These are phyloP conservation scores for Oreamnos americanus DNA, from an alignment of 2,113 vertebrate genomes.

Conservation along the genomic window DNA sequence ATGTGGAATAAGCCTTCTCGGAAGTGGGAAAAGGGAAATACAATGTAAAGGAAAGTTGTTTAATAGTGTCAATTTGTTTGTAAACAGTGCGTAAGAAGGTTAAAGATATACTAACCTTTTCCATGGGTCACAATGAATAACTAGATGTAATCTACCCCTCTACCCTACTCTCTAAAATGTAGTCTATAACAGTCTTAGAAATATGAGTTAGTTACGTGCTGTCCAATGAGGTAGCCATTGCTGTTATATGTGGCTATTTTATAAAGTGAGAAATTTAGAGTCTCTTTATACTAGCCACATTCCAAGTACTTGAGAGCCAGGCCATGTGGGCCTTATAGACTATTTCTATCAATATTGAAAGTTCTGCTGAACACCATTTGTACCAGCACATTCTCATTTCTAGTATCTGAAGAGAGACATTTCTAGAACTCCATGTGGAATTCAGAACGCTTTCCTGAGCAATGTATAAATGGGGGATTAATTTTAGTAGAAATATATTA, in stretches of 20 bases:
- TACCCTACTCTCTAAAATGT: background rate
- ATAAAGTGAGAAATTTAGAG: background rate
- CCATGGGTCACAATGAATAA: background rate
- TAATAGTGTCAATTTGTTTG: background rate
- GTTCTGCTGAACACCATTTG: background rate
- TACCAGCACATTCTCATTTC: background rate
- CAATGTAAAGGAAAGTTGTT: background rate
- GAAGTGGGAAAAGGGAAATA: background rate
- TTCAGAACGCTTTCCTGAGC: background rate
- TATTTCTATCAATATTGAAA: background rate
- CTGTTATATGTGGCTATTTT: background rate
- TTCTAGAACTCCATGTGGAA: background rate
- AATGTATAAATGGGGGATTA: background rate
- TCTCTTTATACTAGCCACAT: background rate
- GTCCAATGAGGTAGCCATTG: background rate
- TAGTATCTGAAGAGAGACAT: background rate
- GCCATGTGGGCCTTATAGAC: background rate
- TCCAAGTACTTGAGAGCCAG: background rate
- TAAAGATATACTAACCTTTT: background rate
- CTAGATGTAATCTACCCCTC: background rate
- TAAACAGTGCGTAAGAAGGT: background rate
- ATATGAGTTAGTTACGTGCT: background rate
- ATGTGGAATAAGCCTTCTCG: background rate
- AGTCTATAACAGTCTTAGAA: background rate
- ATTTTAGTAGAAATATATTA: background rate